Conservation (phyloP, 2,113 vertebrate genomes). For the Corydoras maculifer region DNA sequence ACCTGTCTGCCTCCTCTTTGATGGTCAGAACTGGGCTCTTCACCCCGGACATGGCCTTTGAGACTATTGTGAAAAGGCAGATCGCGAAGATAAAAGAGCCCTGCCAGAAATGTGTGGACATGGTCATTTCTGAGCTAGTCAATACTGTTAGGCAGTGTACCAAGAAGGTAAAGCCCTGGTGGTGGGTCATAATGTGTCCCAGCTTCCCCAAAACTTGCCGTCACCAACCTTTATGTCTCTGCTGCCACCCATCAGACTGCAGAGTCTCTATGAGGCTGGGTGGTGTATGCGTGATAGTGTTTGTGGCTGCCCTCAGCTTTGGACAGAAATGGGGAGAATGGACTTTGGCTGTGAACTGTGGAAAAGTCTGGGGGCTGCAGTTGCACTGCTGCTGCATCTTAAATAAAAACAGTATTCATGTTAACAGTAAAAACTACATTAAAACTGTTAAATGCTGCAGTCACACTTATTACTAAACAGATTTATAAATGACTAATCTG, state of each 20-base stretch:
- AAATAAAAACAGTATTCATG: no score
- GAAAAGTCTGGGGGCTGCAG: conserved; percentile 55
- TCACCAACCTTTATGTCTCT: conserved; percentile 37
- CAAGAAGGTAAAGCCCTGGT: conserved; percentile 80
- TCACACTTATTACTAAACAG: no score
- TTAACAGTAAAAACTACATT: no score
- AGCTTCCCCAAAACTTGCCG: conserved; percentile 51
- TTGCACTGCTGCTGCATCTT: conserved; percentile 41
- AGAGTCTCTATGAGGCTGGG: conserved; percentile 43
- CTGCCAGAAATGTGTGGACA: conserved; percentile 99
- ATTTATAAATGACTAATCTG: no score
- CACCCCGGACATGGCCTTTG: conserved; percentile 99
- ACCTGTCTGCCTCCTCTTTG: conserved; percentile 55
- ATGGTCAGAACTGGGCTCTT: conserved; percentile 97
- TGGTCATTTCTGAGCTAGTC: conserved; percentile 99
- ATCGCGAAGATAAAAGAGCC: conserved; percentile 99
- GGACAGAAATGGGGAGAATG: conserved; percentile 46
- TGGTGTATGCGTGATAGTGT: conserved; percentile 31
- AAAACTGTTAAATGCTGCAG: no score
- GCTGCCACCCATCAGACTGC: conserved; percentile 23
- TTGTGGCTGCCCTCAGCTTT: conserved; percentile 40
- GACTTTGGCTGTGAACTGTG: conserved; percentile 45
- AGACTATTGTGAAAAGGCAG: conserved; percentile 99
- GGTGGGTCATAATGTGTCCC: conserved; percentile 43
- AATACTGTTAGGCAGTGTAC: conserved; percentile 99